Percentiles rank a stretch among this genome's conserved stretches.
Evolutionary conservation across 2,797 vertebrate species (phyloP).

Genomic region (Chloroceryle amazona): DNA sequence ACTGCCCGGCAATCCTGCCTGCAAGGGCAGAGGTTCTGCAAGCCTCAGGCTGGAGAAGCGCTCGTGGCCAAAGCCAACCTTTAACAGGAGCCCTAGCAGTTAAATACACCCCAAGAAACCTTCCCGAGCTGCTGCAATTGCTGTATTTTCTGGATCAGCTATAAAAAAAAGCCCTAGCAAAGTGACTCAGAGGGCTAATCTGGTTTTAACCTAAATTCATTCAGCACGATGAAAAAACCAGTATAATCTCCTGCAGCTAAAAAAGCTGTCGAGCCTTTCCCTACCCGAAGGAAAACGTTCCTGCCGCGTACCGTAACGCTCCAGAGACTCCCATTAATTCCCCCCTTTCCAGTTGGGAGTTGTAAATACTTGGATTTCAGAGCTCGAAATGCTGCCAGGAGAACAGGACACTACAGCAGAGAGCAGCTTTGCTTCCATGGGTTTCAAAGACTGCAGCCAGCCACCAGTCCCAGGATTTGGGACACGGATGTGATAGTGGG

Average conservation of each 20-base stretch:
- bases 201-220: conserved; percentile 68
- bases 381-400: background rate
- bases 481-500: background rate
- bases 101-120: background rate
- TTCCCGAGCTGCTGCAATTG: background rate
- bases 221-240: background rate
- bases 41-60: background rate
- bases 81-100: background rate
- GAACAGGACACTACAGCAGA: background rate
- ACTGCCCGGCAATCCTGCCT: background rate
- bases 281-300: background rate
- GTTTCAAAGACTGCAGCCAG: background rate
- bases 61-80: accelerated
- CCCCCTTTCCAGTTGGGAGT: background rate
- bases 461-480: background rate
- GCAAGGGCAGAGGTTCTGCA: background rate
- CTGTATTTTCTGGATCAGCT: background rate
- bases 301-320: background rate
- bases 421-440: background rate
- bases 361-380: background rate
- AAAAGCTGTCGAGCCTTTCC: background rate
- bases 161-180: background rate
- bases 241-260: conserved; percentile 10
- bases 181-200: conserved; percentile 70
- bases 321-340: background rate